phyloP scores from a whole-genome alignment of 2,797 vertebrate species.

The Sternarchorhynchus goeldii region DNA sequence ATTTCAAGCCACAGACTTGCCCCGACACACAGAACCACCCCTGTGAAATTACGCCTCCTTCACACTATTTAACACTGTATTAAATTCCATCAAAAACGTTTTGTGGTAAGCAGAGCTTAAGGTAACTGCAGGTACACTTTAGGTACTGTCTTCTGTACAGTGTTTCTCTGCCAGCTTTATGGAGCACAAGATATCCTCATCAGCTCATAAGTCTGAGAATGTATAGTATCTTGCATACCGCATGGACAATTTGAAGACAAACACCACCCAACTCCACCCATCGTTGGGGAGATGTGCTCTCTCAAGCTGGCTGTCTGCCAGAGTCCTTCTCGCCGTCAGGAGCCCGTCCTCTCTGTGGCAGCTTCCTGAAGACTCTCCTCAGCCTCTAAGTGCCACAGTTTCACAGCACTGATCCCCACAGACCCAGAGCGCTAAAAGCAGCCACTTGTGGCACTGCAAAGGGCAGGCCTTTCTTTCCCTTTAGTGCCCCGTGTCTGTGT shows the following conservation, averaged over 20 bases:
- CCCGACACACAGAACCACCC: too few relatives aligned
- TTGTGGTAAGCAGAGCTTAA: too few relatives aligned
- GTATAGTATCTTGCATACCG: background rate
- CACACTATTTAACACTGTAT: too few relatives aligned
- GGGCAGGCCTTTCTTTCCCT: slow-evolving; percentile 8
- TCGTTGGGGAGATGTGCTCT: slow-evolving; percentile 48
- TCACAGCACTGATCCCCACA: slow-evolving; percentile 54
- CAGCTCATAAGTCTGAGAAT: background rate
- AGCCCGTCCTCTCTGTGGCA: slow-evolving; percentile 34
- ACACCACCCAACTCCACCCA: slow-evolving; percentile 8
- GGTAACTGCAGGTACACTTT: too few relatives aligned
- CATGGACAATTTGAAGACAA: slow-evolving; percentile 36
- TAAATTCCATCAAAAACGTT: too few relatives aligned
- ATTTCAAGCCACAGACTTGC: too few relatives aligned
- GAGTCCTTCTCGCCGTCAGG: slow-evolving; percentile 27
- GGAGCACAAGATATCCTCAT: too few relatives aligned
- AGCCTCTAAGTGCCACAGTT: slow-evolving; percentile 56
- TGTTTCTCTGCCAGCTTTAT: background rate
- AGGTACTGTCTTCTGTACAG: background rate
- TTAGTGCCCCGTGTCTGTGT: background rate
- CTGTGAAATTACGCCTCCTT: too few relatives aligned
- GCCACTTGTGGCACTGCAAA: slow-evolving; percentile 39
- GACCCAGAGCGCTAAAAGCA: slow-evolving; percentile 57
- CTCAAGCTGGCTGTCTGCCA: slow-evolving; percentile 38
- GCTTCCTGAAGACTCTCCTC: slow-evolving; percentile 18